Conservation (phyloP, 1,140 invertebrate genomes). For the Lordiphosa collinella region DNA sequence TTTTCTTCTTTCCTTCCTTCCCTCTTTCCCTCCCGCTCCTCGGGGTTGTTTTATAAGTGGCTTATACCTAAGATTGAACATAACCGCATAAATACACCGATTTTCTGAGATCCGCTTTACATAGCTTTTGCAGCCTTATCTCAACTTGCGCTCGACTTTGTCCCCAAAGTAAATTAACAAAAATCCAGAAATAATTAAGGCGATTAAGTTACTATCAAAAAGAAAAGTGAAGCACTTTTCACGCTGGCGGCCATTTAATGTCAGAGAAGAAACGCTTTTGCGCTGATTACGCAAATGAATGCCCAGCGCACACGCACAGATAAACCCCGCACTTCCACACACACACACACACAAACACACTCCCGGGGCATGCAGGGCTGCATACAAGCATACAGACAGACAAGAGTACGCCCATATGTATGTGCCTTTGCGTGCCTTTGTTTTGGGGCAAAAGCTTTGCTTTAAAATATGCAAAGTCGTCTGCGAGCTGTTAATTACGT, state of each 20-base stretch:
- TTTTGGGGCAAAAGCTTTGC: slow-evolving; percentile 10
- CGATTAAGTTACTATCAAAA: no score
- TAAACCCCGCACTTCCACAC: slow-evolving; percentile 12
- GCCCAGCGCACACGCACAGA: background rate
- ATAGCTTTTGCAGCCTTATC: no score
- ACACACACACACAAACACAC: slow-evolving; percentile 26
- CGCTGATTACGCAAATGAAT: slow-evolving; percentile 31
- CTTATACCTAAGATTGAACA: no score
- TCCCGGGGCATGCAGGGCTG: slow-evolving; percentile 17
- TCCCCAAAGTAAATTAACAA: no score
- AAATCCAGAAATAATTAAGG: no score
- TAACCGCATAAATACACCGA: no score
- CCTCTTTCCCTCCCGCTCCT: no score
- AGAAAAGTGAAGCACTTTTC: slow-evolving; percentile 31
- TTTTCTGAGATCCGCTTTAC: no score
- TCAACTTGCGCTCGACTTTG: no score
- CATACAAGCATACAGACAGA: background rate
- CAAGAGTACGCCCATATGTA: slow-evolving; percentile 11
- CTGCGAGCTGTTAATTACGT: slow-evolving; percentile 51
- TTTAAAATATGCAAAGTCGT: slow-evolving; percentile 43
- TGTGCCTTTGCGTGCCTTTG: slow-evolving; percentile 9
- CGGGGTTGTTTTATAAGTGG: no score
- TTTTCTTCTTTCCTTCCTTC: no score
- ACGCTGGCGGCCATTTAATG: slow-evolving; percentile 38
- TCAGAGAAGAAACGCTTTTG: slow-evolving; percentile 21